Base-by-base conservation (phyloP, 2,797 vertebrate species). In the Girardinus metallicus region DNA sequence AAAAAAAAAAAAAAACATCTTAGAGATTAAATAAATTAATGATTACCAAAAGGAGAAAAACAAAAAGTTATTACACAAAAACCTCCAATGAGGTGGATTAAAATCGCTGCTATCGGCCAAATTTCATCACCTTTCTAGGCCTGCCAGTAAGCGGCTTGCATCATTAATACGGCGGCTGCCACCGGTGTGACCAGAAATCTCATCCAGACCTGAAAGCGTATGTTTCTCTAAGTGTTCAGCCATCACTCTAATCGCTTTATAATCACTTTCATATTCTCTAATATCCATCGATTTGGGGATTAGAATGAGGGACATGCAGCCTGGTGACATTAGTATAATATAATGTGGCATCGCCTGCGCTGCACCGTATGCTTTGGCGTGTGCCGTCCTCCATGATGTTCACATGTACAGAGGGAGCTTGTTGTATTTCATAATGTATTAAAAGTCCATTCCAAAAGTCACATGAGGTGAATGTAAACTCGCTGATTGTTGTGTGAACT, bases 181-280 rank as follows among this genome's bases (percentile, higher is more conserved):
- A 46, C 39, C 62, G 73, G 88, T 88, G 89, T 88, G 89, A 88
- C 81, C 83, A 85, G 73, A 85, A 91, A 87, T 85, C 84, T 87
- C 87, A 80, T 64, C 75, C 78, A 49, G 81, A 85, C 84, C 87
- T 86, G 83, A 85, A 90, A 93, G 92, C 90, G 84, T 93, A 93
- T 93, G 91, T 93, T 93, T 92, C 87, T 89, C 80, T 88, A 91
- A 92, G 87, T 88, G 91, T 88, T 90, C 68, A 85, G 83, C 87
- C 73, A 72, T 77, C 88, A 91, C 81, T 93, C 91, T 93, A 93
- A 94, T 95, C 92, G 94, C 88, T 91, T 91, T 91, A 88, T 89
- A 90, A 93, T 92, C 91, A 92, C 89, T 92, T 92, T 92, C 78
- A 87, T 85, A 53, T 91, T 86, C 87, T 89, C 86, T 88, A 92